Conservation (phyloP, 2,888 invertebrate genomes). For the Incurvaria masculella region DNA sequence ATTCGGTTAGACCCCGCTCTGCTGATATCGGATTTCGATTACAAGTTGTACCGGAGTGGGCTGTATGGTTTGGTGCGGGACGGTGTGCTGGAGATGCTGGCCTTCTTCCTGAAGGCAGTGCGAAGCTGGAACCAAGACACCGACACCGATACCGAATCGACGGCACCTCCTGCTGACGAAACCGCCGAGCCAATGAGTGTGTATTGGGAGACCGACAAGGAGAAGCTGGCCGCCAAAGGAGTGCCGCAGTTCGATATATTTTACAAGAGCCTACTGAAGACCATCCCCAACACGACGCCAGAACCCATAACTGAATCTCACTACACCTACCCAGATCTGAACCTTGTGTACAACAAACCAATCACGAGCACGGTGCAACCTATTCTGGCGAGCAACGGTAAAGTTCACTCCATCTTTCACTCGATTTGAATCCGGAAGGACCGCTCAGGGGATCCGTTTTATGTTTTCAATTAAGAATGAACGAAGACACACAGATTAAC, state of each 20-base stretch:
- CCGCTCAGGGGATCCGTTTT: not conserved
- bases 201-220: conserved; percentile 48
- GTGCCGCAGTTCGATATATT: conserved; percentile 41
- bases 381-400: not conserved
- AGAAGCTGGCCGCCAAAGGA: conserved; percentile 30
- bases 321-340: conserved; percentile 39
- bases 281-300: conserved; percentile 42
- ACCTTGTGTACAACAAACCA: conserved; percentile 12
- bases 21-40: conserved; percentile 41
- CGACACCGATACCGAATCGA: conserved; percentile 15
- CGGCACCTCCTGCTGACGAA: conserved; percentile 21
- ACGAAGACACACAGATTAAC: not conserved
- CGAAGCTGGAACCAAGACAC: conserved; percentile 8
- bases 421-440: not conserved
- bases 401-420: not conserved
- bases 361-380: not conserved
- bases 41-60: conserved; percentile 31
- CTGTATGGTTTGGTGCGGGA: conserved; percentile 14
- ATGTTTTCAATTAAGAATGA: not conserved
- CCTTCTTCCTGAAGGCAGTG: conserved; percentile 28
- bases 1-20: conserved; percentile 40
- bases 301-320: conserved; percentile 43
- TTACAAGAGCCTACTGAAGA: conserved; percentile 33
- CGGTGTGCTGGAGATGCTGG: conserved; percentile 15
- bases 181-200: conserved; percentile 38